phyloP scores from a whole-genome alignment of 2,113 vertebrate species.

The Hepsetus odoe region DNA sequence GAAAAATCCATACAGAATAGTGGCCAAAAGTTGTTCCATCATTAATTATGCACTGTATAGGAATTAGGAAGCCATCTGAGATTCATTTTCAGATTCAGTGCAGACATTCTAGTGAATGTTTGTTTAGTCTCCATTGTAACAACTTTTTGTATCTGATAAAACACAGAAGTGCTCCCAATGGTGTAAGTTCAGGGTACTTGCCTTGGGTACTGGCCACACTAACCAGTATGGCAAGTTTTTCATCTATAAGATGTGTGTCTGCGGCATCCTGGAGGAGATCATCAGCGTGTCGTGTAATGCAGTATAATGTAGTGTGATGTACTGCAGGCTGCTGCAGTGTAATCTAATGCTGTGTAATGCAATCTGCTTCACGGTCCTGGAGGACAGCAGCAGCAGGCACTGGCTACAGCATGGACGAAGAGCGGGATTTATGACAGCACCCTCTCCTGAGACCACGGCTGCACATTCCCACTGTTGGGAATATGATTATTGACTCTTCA shows the following conservation, averaged over 20 bases:
- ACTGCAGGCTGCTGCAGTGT: slow-evolving; percentile 31
- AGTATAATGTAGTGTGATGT: slow-evolving; percentile 42
- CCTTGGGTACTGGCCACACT: no score
- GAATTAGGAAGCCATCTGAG: no score
- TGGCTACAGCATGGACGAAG: background rate
- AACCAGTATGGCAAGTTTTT: no score
- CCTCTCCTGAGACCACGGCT: slow-evolving; percentile 34
- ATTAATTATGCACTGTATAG: no score
- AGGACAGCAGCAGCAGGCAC: slow-evolving; percentile 7
- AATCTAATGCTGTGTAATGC: slow-evolving; percentile 47
- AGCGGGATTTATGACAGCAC: slow-evolving; percentile 31
- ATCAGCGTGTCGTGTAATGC: slow-evolving; percentile 27
- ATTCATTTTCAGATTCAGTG: no score
- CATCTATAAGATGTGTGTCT: background rate
- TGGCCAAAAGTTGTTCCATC: no score
- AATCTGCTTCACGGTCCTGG: slow-evolving; percentile 40
- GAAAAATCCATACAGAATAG: no score
- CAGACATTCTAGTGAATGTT: no score
- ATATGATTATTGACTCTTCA: slow-evolving; percentile 49
- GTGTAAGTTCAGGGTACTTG: no score
- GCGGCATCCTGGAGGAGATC: background rate
- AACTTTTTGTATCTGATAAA: no score
- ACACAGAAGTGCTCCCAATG: no score
- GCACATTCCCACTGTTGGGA: slow-evolving; percentile 38
- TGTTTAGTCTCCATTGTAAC: no score